phyloP scores from a whole-genome alignment of 2,113 vertebrate genomes.

The Pica pica region DNA sequence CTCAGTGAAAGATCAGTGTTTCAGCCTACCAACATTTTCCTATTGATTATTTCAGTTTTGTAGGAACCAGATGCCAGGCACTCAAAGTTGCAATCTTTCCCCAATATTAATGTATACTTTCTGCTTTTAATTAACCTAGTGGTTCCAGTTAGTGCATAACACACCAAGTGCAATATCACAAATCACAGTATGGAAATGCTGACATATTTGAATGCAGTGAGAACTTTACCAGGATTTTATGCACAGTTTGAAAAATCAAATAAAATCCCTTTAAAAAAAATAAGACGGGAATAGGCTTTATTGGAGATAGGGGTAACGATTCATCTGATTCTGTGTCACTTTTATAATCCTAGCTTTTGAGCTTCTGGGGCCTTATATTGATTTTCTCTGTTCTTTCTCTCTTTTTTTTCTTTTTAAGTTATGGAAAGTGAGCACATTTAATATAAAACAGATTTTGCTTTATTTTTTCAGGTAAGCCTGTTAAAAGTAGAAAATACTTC shows the following conservation, averaged over 20 bases:
- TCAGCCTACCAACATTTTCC: not conserved
- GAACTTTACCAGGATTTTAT: not conserved
- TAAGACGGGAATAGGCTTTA: not conserved
- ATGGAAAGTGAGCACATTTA: slow-evolving; percentile 22
- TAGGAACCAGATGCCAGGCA: not conserved
- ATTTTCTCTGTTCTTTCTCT: not conserved
- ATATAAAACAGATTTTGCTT: slow-evolving; percentile 54
- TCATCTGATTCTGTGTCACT: not conserved
- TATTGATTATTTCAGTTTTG: not conserved
- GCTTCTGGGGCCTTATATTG: slow-evolving; percentile 9
- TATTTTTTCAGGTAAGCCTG: slow-evolving; percentile 52
- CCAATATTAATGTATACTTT: not conserved
- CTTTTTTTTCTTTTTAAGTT: slow-evolving; percentile 4
- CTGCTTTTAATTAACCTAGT: not conserved
- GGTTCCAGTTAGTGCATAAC: not conserved
- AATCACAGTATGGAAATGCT: not conserved
- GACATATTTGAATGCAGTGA: not conserved
- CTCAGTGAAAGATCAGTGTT: not conserved
- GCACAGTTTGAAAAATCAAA: not conserved
- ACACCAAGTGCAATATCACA: not conserved
- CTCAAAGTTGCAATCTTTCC: not conserved
- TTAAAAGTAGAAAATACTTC: slow-evolving; percentile 25
- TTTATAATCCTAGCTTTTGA: slow-evolving; percentile 40
- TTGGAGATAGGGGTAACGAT: not conserved
- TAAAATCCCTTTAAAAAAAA: not conserved